These are phyloP conservation scores for Andricus curvator DNA, from an alignment of 2,888 invertebrate genomes.

Conservation along the genomic window DNA sequence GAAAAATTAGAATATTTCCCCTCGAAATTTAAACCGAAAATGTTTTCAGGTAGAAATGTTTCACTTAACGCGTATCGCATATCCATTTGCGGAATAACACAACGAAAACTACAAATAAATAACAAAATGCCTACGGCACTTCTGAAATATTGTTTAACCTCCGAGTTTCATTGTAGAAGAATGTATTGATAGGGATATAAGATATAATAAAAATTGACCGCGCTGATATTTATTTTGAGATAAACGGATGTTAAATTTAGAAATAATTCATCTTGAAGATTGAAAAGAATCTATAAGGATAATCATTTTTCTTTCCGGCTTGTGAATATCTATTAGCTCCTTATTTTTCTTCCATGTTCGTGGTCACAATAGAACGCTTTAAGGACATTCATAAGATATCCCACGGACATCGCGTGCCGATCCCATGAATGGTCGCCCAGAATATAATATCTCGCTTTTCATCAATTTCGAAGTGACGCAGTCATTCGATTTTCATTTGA, in stretches of 20 bases:
- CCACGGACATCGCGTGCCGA: slow-evolving; percentile 1
- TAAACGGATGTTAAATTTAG: neutral
- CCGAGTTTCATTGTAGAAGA: neutral
- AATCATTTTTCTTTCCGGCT: neutral
- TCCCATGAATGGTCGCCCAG: neutral
- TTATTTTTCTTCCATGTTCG: slow-evolving; percentile 20
- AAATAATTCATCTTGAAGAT: neutral
- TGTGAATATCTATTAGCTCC: slow-evolving; percentile 10
- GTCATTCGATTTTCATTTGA: slow-evolving; percentile 29
- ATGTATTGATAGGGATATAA: neutral
- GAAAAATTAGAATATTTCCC: neutral
- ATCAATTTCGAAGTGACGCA: slow-evolving; percentile 25
- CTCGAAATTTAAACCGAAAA: neutral
- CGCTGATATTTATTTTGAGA: neutral
- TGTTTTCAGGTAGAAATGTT: neutral
- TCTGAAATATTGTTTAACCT: neutral
- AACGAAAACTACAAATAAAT: neutral
- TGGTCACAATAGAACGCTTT: slow-evolving; percentile 11
- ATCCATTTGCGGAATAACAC: no score
- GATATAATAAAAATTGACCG: neutral
- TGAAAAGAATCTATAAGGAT: slow-evolving; percentile 1
- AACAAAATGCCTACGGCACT: neutral
- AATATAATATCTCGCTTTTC: slow-evolving; percentile 24
- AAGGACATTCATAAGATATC: slow-evolving; percentile 28
- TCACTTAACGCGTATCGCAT: neutral